Base-by-base conservation (phyloP, 2,888 invertebrate genomes). In the Oscheius onirici region DNA sequence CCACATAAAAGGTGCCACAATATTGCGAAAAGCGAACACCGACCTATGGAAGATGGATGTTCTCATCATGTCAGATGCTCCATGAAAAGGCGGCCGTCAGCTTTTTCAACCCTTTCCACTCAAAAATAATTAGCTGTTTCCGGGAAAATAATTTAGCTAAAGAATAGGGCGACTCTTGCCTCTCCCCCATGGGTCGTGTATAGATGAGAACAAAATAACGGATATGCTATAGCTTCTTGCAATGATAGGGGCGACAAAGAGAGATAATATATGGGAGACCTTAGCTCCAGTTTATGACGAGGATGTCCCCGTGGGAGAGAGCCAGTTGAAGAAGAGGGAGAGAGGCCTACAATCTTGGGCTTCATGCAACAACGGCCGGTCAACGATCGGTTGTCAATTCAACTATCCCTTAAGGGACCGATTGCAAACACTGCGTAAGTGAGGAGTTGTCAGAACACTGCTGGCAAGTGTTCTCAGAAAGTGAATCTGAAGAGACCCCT, bases 301-400 rank as follows among this genome's bases (percentile, higher is more conserved):
- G 61, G 44, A 46, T 44, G 46, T 46, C 61, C 44, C 46, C 24
- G 13, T 44, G 46, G 44, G 61, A 46, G 28, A 61, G 20, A 46
- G 28, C n/a, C 17, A 57, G 15, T 46, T 46, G 46, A 17, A 46
- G 17, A 57, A 20, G 46, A 43, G 41, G 44, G 22, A 44, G 46
- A 46, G 46, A 15, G 20, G 3, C 41, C 34, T 6, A 57, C 57
- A 34, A 57, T 34, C 40, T 40, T 61, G 43, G 60, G 61, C 61
- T 22, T 43, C 15, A 44, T 49, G 63, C 63, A 63, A 63, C 63
- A 63, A 63, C 26, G 22, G 63, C 28, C 63, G 63, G 63, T 63
- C 63, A 63, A 63, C 63, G 46, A 63, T 63, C 63, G 63, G 24
- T 26, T 63, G 63, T 63, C 63, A 63, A 63, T 63, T 46, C 24